Conservation (phyloP, 1,140 invertebrate species). For the Neodiprion lecontei region DNA sequence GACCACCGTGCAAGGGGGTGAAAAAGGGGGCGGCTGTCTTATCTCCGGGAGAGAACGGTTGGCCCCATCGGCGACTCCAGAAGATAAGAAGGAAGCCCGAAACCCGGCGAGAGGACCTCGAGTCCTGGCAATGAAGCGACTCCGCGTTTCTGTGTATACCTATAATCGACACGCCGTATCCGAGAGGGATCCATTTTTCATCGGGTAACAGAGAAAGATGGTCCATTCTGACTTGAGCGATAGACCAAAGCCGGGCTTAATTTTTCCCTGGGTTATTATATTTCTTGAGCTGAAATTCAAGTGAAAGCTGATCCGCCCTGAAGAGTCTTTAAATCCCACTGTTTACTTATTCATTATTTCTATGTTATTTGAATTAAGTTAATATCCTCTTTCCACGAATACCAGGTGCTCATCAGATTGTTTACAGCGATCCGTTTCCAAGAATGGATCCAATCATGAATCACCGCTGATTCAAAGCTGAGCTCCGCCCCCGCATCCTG, state of each 20-base stretch:
- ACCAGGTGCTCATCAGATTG: too few relatives aligned
- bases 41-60: constrained; percentile 26
- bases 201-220: constrained; percentile 45
- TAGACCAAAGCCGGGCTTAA: background rate
- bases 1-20: constrained; percentile 24
- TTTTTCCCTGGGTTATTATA: background rate
- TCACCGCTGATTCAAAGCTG: background rate
- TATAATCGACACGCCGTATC: constrained; percentile 8
- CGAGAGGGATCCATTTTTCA: constrained; percentile 42
- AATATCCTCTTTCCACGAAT: too few relatives aligned
- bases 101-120: constrained; percentile 18
- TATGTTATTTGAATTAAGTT: too few relatives aligned
- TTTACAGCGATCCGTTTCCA: too few relatives aligned
- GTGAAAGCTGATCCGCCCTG: background rate
- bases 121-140: constrained; percentile 18
- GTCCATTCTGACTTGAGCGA: constrained; percentile 29
- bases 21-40: constrained; percentile 20
- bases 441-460: background rate
- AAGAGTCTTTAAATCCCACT: background rate
- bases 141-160: constrained; percentile 25
- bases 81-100: constrained; percentile 25
- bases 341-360: background rate
- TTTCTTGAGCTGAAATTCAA: background rate
- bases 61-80: constrained; percentile 16
- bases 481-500: constrained; percentile 12